Evolutionary conservation across 2,113 vertebrate species (phyloP).

Genomic region (Dolichotis patagonum): DNA sequence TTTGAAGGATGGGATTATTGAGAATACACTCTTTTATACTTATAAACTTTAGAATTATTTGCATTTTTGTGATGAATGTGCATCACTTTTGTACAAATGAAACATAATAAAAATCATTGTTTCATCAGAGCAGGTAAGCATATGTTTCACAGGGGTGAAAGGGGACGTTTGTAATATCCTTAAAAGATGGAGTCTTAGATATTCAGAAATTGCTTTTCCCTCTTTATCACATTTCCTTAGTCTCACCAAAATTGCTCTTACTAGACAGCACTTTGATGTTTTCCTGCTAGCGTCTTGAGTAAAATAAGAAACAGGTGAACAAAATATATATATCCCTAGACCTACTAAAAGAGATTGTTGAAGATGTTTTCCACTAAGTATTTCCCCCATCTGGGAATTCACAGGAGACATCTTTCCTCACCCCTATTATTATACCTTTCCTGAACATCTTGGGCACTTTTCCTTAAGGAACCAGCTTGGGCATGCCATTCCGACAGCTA

Average conservation of each 20-base stretch:
- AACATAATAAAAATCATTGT: not conserved
- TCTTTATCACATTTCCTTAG: not conserved
- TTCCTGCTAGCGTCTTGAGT: not conserved
- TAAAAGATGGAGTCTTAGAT: not conserved
- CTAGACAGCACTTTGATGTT: not conserved
- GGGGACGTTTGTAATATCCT: not conserved
- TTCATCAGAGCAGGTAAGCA: not conserved
- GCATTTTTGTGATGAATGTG: not conserved
- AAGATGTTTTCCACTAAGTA: not conserved
- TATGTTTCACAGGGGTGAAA: not conserved
- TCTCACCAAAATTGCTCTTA: not conserved
- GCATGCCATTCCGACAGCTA: not conserved
- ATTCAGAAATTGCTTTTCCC: not conserved
- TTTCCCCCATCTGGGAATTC: not conserved
- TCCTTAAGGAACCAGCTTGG: not conserved
- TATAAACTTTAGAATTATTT: no score
- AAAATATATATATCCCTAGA: not conserved
- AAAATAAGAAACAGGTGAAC: not conserved
- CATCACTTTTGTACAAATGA: not conserved
- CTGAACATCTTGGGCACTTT: not conserved
- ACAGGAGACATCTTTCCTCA: not conserved
- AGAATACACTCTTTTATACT: not conserved
- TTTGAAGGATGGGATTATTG: not conserved
- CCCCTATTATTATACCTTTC: not conserved
- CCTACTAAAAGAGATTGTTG: not conserved